Evolutionary conservation across 2,888 invertebrate species (phyloP).

Genomic region (Drosophila anomalata): DNA sequence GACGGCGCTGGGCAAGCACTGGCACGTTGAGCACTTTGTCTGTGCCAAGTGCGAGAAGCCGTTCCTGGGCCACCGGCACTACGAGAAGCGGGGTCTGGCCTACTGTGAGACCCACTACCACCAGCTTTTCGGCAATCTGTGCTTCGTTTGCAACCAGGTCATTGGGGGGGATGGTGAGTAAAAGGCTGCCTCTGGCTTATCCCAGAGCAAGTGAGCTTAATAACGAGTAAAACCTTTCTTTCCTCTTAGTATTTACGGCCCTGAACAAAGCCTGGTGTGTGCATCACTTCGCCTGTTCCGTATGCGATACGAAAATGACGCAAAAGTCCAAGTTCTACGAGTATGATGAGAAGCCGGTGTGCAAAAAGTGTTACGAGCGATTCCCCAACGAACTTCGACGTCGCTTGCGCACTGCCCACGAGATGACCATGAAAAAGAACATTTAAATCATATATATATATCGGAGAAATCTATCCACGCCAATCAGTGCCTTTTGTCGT

Average conservation of each 20-base stretch:
- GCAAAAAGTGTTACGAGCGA: constrained; percentile 98
- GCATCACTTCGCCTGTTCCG: constrained; percentile 98
- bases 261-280: constrained; percentile 99
- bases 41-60: constrained; percentile 99
- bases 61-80: constrained; percentile 99
- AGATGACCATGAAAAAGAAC: constrained; percentile 88
- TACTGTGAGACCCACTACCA: constrained; percentile 99
- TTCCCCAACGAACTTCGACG: constrained; percentile 97
- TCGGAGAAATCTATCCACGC: constrained; percentile 22
- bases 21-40: constrained; percentile 99
- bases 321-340: constrained; percentile 99
- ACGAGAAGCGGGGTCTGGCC: constrained; percentile 98
- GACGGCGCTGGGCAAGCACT: constrained; percentile 98
- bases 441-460: constrained; percentile 47
- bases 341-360: constrained; percentile 98
- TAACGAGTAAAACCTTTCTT: not conserved
- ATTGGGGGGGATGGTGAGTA: constrained; percentile 96
- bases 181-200: too few species aligned
- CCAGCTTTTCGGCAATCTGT: constrained; percentile 98
- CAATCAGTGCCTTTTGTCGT: constrained; percentile 61
- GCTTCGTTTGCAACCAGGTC: constrained; percentile 99
- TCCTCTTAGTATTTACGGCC: constrained; percentile 94
- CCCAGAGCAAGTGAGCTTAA: not conserved
- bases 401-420: constrained; percentile 94
- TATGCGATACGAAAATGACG: constrained; percentile 97